Evolutionary conservation across 2,113 vertebrate genomes (phyloP), one percentile per base, ranked within the genome.

Genomic region (Calyptomena viridis): DNA sequence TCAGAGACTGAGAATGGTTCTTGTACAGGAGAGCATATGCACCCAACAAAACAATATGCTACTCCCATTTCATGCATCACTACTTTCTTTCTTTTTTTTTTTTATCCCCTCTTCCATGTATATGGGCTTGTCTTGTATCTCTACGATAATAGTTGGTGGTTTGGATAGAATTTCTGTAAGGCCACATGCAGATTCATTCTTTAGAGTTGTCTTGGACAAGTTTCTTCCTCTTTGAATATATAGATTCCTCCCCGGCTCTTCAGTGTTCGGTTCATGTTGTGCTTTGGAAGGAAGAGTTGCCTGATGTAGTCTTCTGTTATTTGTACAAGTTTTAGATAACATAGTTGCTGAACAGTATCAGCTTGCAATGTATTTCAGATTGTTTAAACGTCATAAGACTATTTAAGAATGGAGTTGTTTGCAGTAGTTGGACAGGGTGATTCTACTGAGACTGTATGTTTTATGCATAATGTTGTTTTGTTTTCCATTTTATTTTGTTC

Each of bases 401-500:
- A 5, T 27, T 74, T 25, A 69, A 80, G 69, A 47, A 30, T 5
- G 2, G 72, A 62, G n/a, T 46, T 89, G 25, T 71, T 92, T 39
- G 58, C 42, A 19, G 24, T 92, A 83, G 21, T 69, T 79, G 66
- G 39, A 6, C 47, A 39, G 59, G 39, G 16, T 71, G 75, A 37
- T 84, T 90, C 44, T 89, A 16, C 28, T 52, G 47, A 64, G 72
- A 13, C 37, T 88, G 49, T 72, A 3, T 53, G 40, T 90, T 88
- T 94, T 63, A 58, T 90, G n/a, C 58, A 30, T 89, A 46, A 25
- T 0, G 3, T 86, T 53, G n/a, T 63, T 86, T 92, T 96, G 60
- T 83, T 62, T 94, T 74, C 90, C 96, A 11, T 96, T 97, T 97
- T 89, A 28, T 92, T 95, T 94, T 94, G 97, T 94, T 94, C 84